A percentile compares a stretch with the other conserved stretches of the same genome.
phyloP scores from a whole-genome alignment of 2,113 vertebrate species.

The Odocoileus hemionus region DNA sequence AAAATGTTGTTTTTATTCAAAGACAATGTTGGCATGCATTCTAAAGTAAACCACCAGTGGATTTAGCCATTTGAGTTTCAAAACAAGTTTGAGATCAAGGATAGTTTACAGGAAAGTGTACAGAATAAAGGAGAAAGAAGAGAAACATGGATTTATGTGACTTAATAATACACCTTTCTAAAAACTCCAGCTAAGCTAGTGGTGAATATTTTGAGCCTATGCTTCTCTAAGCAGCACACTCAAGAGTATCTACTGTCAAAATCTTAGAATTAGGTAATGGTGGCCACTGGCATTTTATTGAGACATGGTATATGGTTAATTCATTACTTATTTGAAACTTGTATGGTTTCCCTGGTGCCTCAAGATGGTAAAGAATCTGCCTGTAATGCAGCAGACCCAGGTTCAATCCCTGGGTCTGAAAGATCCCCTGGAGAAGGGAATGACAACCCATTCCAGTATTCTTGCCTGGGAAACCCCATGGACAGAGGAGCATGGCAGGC shows the following conservation, averaged over 20 bases:
- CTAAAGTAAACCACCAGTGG: not conserved
- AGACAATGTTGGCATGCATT: not conserved
- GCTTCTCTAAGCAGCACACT: not conserved
- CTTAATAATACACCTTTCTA: not conserved
- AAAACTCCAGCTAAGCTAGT: not conserved
- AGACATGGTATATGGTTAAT: not conserved
- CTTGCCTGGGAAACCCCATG: not conserved
- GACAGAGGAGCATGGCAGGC: not conserved
- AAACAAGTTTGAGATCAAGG: not conserved
- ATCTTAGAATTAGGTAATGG: not conserved
- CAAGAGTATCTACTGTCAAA: not conserved
- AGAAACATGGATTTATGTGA: not conserved
- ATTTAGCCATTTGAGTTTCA: conserved; percentile 12
- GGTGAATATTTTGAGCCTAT: not conserved
- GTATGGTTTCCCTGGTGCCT: not conserved
- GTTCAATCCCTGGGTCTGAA: not conserved
- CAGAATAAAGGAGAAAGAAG: not conserved
- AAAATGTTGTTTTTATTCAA: not conserved
- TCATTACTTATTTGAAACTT: not conserved
- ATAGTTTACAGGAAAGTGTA: not conserved
- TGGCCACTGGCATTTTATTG: not conserved
- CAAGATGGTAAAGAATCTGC: not conserved
- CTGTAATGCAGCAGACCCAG: not conserved
- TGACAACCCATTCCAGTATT: not conserved
- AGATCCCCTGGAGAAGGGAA: not conserved